Evolutionary conservation across 2,113 vertebrate species (phyloP).

Genomic region (Isichthys henryi): DNA sequence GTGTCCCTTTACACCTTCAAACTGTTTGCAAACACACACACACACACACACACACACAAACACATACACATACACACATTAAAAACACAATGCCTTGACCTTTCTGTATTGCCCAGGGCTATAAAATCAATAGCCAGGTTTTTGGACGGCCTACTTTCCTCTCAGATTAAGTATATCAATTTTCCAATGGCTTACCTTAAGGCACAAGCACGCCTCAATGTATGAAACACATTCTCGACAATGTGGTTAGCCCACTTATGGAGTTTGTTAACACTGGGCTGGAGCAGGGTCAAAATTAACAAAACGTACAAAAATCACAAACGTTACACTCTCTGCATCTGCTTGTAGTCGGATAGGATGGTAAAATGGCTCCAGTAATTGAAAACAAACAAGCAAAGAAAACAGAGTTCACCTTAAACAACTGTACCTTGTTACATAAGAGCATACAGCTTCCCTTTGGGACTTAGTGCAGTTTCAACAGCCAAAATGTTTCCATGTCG

Average conservation of each 20-base stretch:
- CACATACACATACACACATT: background rate
- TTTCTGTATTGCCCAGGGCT: background rate
- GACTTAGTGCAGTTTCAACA: background rate
- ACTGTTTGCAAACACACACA: background rate
- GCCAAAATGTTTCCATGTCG: background rate
- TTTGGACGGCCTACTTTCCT: background rate
- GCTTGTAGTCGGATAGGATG: background rate
- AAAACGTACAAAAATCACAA: background rate
- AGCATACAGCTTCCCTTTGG: background rate
- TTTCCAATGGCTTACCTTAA: background rate
- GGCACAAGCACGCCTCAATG: background rate
- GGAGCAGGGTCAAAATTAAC: background rate
- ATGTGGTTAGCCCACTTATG: background rate
- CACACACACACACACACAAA: background rate
- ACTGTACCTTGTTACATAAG: conserved; percentile 2
- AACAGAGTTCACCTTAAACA: background rate
- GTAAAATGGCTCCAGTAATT: background rate
- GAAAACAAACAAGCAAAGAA: conserved; percentile 8
- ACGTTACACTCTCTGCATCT: background rate
- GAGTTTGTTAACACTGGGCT: background rate
- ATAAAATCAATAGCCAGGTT: background rate
- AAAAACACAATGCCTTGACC: background rate
- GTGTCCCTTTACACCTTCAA: background rate
- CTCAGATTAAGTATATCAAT: background rate
- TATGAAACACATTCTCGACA: background rate